Evolutionary conservation across 2,888 invertebrate species (phyloP), one percentile per base, ranked within the genome.

Genomic region (Malacosoma neustria): DNA sequence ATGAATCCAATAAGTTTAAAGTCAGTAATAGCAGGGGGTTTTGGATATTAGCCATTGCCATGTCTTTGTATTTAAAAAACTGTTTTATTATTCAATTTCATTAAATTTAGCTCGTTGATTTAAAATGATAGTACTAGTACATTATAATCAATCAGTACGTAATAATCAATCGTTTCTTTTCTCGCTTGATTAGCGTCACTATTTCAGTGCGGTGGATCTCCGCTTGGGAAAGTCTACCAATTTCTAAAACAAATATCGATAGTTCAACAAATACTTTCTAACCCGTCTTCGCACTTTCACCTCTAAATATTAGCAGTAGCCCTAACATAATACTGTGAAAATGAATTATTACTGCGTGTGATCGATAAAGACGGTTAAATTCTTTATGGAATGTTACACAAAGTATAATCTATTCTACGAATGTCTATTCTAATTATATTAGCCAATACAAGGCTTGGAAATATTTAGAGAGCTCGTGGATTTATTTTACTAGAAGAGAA

Each of bases 181-280:
- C 5, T 22, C 22, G 22, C 22, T 22, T 9, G 6, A 22, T 22
- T 22, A 22, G 22, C 2, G 22, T 3, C 22, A 22, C 9, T 22
- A 9, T 7, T 22, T 22, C 22, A 22, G 5, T 9, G 55, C 57
- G 54, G 45, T 41, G 51, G 55, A 57, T 66, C 62, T 62, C 53
- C 49, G 49, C 57, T 59, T 77, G 74, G 67, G 82, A 84, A 82
- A 82, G 80, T 68, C 60, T 58, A 65, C 71, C 72, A 71, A 72
- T 84, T 81, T 84, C 80, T 79, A 72, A 76, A 72, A 72, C 69
- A 73, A 81, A 84, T 72, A 76, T 73, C 73, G 68, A 76, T 72
- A 72, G 67, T 61, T 54, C 59, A 63, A 71, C 66, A 72, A 75
- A 61, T 73, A 73, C 79, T 82, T 82, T 82, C 84, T 73, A 81